These are phyloP conservation scores for Luidia sarsii DNA, from an alignment of 53 echinoderm and acorn worm genomes.

Conservation along the genomic window DNA sequence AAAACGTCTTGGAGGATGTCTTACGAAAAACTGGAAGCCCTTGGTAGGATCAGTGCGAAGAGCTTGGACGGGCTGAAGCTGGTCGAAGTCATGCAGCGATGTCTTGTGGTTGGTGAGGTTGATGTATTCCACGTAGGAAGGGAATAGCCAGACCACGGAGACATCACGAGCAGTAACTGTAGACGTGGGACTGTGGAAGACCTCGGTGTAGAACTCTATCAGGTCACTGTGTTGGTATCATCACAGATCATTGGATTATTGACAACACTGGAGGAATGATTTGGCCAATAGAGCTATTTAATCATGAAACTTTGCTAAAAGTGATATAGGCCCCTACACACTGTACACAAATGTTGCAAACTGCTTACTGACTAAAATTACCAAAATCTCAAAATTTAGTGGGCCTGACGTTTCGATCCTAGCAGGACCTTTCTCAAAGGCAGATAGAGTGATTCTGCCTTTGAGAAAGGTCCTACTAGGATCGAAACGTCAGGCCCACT, in stretches of 20 bases:
- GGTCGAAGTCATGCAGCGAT: conserved; percentile 43
- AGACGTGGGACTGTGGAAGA: conserved; percentile 65
- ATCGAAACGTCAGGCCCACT: too few relatives aligned
- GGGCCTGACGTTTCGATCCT: too few relatives aligned
- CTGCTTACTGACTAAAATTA: too few relatives aligned
- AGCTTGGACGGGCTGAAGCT: conserved; percentile 54
- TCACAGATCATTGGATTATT: too few relatives aligned
- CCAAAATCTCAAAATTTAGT: too few relatives aligned
- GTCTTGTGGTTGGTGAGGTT: conserved; percentile 66
- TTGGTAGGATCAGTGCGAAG: conserved; percentile 58
- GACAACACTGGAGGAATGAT: too few relatives aligned
- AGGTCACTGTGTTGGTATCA: conserved; percentile 59
- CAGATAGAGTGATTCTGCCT: too few relatives aligned
- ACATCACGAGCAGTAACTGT: conserved; percentile 74
- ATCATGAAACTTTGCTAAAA: neutral
- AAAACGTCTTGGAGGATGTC: too few relatives aligned
- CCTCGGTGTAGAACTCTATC: conserved; percentile 75
- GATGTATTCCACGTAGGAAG: conserved; percentile 68
- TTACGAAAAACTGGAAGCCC: conserved; percentile 73
- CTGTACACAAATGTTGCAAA: too few relatives aligned
- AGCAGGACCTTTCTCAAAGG: too few relatives aligned
- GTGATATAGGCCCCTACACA: neutral
- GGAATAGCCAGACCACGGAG: conserved; percentile 72
- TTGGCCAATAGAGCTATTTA: too few relatives aligned
- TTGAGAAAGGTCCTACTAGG: too few relatives aligned